Percentiles rank a stretch among this genome's conserved stretches.
Evolutionary conservation across 2,888 invertebrate genomes (phyloP).

Genomic region (Hyalella azteca): DNA sequence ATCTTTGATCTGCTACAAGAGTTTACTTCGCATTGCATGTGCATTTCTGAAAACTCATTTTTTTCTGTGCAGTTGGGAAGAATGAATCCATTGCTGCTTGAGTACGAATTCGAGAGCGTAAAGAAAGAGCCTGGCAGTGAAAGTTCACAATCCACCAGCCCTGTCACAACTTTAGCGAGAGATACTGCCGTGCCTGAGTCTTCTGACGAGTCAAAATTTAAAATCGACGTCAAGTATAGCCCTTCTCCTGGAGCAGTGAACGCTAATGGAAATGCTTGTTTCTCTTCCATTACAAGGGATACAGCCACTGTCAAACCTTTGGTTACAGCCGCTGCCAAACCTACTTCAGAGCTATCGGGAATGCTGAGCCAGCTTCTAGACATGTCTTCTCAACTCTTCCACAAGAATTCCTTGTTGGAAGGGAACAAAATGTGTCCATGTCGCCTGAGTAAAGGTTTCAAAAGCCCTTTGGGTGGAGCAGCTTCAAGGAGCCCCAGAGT

Average conservation of each 20-base stretch:
- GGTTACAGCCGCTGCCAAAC: background rate
- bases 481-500: background rate
- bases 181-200: background rate
- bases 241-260: too few species aligned
- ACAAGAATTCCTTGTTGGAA: background rate
- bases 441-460: background rate
- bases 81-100: conserved; percentile 48
- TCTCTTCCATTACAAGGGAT: too few species aligned
- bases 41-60: too few species aligned
- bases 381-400: background rate
- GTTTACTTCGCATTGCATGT: too few species aligned
- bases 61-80: conserved; percentile 48
- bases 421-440: background rate
- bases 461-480: conserved; percentile 8
- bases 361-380: conserved; percentile 37
- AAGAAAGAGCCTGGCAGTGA: conserved; percentile 14
- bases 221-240: background rate
- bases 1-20: too few species aligned
- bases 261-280: too few species aligned
- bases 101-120: conserved; percentile 54
- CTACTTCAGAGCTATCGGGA: conserved; percentile 21
- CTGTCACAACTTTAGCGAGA: background rate
- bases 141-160: too few species aligned
- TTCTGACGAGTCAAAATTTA: background rate
- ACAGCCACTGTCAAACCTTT: background rate